Percentiles rank a stretch among this genome's conserved stretches.
These are phyloP conservation scores for Lathronympha strigana DNA, from an alignment of 2,888 invertebrate genomes.

Conservation along the genomic window DNA sequence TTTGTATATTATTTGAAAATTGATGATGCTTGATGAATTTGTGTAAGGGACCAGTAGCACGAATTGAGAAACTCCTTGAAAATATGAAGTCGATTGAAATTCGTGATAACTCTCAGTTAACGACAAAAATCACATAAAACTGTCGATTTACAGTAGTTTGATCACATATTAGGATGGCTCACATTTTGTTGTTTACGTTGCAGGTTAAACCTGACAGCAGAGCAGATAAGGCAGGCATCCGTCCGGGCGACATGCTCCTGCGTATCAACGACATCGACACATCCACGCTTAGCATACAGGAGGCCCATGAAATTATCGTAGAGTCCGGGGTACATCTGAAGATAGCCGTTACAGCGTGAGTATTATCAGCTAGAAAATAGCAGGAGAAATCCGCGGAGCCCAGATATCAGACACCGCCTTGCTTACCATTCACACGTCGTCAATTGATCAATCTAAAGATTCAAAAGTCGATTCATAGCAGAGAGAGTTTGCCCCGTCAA, in stretches of 20 bases:
- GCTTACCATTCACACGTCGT: no score
- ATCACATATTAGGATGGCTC: no score
- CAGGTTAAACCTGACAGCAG: constrained; percentile 71
- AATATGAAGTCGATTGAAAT: no score
- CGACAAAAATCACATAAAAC: no score
- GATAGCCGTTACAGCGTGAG: constrained; percentile 48
- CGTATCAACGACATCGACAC: constrained; percentile 72
- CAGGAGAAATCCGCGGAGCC: background rate
- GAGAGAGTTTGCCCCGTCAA: no score
- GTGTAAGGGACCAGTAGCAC: no score
- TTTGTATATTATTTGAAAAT: background rate
- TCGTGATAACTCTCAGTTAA: no score
- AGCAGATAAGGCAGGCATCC: constrained; percentile 69
- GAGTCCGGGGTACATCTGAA: constrained; percentile 67
- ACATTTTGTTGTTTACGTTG: background rate
- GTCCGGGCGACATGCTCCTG: constrained; percentile 65
- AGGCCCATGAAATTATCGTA: constrained; percentile 70
- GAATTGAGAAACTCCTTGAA: no score
- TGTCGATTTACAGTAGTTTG: no score
- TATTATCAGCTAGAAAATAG: background rate
- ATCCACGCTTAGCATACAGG: constrained; percentile 68
- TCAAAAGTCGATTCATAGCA: no score
- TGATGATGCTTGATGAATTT: background rate
- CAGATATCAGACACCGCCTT: no score
- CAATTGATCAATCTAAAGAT: no score